phyloP scores from a whole-genome alignment of 2,113 vertebrate genomes.

The Circaetus cinerascens region DNA sequence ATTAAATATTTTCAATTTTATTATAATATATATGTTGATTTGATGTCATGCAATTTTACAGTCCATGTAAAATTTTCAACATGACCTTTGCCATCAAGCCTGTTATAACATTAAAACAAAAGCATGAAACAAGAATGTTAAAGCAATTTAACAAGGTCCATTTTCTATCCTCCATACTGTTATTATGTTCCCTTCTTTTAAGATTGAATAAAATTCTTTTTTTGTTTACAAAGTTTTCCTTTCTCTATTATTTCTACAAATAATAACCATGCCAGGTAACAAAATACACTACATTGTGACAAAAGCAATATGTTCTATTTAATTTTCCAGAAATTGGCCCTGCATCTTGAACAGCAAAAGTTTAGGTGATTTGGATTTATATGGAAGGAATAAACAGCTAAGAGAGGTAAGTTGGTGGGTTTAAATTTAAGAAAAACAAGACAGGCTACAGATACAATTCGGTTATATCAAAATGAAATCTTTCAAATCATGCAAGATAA shows the following conservation, averaged over 20 bases:
- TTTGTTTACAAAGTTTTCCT: neutral
- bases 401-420: neutral
- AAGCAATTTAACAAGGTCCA: neutral
- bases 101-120: neutral
- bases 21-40: neutral
- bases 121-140: neutral
- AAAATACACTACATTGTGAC: neutral
- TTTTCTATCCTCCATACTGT: neutral
- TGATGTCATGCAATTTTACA: neutral
- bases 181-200: neutral
- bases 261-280: neutral
- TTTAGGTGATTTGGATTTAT: neutral
- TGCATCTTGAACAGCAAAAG: neutral
- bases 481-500: neutral
- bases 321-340: neutral
- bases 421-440: neutral
- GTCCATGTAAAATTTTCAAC: neutral
- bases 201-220: neutral
- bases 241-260: neutral
- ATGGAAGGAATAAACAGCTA: neutral
- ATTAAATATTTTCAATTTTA: neutral
- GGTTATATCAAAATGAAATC: neutral
- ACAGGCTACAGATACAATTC: neutral
- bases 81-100: neutral
- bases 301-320: neutral